A percentile compares a stretch with the other conserved stretches of the same genome.
These are phyloP conservation scores for Poecilobothrus nobilitatus DNA, from an alignment of 2,888 invertebrate genomes.

Conservation along the genomic window DNA sequence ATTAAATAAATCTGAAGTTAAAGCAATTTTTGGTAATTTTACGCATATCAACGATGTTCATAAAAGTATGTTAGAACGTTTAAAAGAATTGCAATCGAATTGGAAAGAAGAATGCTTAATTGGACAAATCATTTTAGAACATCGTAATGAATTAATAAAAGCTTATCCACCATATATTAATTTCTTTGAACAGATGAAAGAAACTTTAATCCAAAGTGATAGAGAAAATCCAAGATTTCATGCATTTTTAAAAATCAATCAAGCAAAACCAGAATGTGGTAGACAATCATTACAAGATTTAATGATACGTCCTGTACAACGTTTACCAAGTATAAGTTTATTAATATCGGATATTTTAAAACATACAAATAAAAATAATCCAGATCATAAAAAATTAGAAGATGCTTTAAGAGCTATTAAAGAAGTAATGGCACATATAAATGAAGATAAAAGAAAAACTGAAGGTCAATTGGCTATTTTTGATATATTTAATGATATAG, in stretches of 20 bases:
- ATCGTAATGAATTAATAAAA: conserved; percentile 79
- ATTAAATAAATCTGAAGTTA: conserved; percentile 82
- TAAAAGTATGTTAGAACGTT: conserved; percentile 58
- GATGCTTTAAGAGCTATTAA: conserved; percentile 79
- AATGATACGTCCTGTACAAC: conserved; percentile 94
- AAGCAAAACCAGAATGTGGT: conserved; percentile 90
- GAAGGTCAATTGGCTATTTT: conserved; percentile 94
- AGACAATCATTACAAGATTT: conserved; percentile 92
- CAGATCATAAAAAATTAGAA: conserved; percentile 77
- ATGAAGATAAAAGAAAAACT: conserved; percentile 94
- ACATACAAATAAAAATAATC: conserved; percentile 78
- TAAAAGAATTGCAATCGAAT: conserved; percentile 44
- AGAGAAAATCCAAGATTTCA: conserved; percentile 91
- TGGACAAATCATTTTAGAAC: conserved; percentile 80
- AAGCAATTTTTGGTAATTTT: conserved; percentile 91
- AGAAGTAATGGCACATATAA: conserved; percentile 92
- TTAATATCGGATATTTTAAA: conserved; percentile 87
- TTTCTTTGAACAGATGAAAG: conserved; percentile 95
- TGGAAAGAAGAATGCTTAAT: conserved; percentile 85
- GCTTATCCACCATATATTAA: conserved; percentile 98
- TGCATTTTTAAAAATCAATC: conserved; percentile 93
- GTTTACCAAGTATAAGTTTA: conserved; percentile 91
- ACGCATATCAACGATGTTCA: conserved; percentile 92
- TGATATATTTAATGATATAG: conserved; percentile 96
- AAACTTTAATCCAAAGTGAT: conserved; percentile 84